These are phyloP conservation scores for Laothoe populi DNA, from an alignment of 2,888 invertebrate species.

Conservation along the genomic window DNA sequence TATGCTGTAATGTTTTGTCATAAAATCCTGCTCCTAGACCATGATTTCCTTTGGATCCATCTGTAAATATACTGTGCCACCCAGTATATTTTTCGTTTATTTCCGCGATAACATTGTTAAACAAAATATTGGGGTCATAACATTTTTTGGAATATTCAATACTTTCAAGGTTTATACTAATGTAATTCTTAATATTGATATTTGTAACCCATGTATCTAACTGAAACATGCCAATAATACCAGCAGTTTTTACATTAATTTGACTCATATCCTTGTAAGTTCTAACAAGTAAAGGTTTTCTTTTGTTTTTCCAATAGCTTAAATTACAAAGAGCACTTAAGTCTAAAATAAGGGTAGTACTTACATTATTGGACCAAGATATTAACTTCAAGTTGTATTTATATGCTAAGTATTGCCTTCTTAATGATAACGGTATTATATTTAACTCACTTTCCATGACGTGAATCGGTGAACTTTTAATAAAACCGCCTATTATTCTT, in stretches of 20 bases:
- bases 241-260: not conserved
- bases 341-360: not conserved
- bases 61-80: no score
- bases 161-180: no score
- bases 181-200: not conserved
- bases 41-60: no score
- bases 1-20: slow-evolving; percentile 5
- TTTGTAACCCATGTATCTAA: not conserved
- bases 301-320: not conserved
- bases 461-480: slow-evolving; percentile 1
- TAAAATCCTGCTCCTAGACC: not conserved
- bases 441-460: slow-evolving; percentile 12
- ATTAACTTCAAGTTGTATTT: not conserved
- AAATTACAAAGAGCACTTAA: not conserved
- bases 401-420: slow-evolving; percentile 1
- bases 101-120: no score
- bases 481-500: not conserved
- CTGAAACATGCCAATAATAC: not conserved
- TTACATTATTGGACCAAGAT: slow-evolving; percentile 1
- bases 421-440: not conserved
- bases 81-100: no score
- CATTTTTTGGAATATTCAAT: no score
- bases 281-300: not conserved
- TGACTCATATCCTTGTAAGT: not conserved
- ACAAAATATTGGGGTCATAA: no score